phyloP scores from a whole-genome alignment of 2,888 invertebrate genomes.

The Cheilosia scutellata region DNA sequence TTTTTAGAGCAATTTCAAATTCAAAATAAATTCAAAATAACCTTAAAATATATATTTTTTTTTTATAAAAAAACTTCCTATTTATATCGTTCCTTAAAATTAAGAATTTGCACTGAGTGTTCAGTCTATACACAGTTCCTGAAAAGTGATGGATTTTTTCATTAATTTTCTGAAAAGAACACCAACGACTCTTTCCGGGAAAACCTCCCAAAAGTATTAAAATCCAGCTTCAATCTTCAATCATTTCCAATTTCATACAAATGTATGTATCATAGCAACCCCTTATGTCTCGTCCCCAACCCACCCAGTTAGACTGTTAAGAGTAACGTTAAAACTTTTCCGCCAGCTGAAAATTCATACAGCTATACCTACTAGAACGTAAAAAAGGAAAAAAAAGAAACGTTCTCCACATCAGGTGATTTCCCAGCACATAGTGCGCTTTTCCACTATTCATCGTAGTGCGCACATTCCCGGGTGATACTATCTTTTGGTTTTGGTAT shows the following conservation, averaged over 20 bases:
- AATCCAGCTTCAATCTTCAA: background rate
- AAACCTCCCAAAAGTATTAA: too few species aligned
- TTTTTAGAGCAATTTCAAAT: too few species aligned
- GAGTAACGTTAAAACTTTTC: slow-evolving; percentile 47
- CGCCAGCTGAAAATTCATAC: slow-evolving; percentile 53
- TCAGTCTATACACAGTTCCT: too few species aligned
- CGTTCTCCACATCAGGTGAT: slow-evolving; percentile 71
- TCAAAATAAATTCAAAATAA: too few species aligned
- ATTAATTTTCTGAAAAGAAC: too few species aligned
- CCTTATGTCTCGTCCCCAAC: background rate
- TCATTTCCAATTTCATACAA: slow-evolving; percentile 37
- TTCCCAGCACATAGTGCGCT: slow-evolving; percentile 32
- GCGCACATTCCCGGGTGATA: slow-evolving; percentile 68
- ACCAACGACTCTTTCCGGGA: too few species aligned
- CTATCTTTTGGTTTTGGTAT: slow-evolving; percentile 51
- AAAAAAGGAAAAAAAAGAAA: slow-evolving; percentile 19
- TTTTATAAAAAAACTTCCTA: too few species aligned
- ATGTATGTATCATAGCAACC: slow-evolving; percentile 7
- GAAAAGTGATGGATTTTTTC: too few species aligned
- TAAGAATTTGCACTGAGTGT: too few species aligned
- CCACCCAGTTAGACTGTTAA: slow-evolving; percentile 19
- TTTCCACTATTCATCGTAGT: slow-evolving; percentile 56
- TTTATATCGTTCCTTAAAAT: too few species aligned
- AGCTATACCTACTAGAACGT: slow-evolving; percentile 25
- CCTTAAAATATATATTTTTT: too few species aligned